Conservation (phyloP, 2,113 vertebrate genomes). For the Manacus vitellinus region DNA sequence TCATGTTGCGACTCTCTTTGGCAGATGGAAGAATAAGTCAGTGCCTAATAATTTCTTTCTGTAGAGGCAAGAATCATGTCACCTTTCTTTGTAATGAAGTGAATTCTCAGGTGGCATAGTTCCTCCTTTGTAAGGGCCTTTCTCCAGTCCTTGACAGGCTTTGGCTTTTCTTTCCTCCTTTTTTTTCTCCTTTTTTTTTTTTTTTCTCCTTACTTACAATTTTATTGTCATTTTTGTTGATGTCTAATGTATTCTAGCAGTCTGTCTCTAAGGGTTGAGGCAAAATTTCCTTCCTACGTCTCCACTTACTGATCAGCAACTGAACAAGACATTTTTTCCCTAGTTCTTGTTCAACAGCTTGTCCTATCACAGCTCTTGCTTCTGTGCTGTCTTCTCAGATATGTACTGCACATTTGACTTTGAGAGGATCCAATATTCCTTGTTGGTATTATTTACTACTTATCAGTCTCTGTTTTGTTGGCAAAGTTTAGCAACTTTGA, state of each 20-base stretch:
- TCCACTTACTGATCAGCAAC: not conserved
- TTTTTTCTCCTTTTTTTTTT: not conserved
- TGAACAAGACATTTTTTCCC: not conserved
- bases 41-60: not conserved
- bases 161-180: not conserved
- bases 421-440: not conserved
- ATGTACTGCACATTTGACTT: not conserved
- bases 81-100: not conserved
- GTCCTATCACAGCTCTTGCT: not conserved
- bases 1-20: not conserved
- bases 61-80: not conserved
- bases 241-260: not conserved
- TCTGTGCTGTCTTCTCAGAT: not conserved
- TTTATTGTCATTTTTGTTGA: not conserved
- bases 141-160: not conserved
- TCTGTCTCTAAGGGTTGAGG: not conserved
- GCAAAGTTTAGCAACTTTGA: not conserved
- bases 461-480: not conserved
- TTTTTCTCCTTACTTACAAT: not conserved
- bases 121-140: not conserved
- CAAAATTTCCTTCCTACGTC: not conserved
- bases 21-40: not conserved
- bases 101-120: not conserved
- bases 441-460: not conserved
- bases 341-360: not conserved